Base-by-base conservation (phyloP, 1,140 invertebrate species). In the Sycophila sp. region DNA sequence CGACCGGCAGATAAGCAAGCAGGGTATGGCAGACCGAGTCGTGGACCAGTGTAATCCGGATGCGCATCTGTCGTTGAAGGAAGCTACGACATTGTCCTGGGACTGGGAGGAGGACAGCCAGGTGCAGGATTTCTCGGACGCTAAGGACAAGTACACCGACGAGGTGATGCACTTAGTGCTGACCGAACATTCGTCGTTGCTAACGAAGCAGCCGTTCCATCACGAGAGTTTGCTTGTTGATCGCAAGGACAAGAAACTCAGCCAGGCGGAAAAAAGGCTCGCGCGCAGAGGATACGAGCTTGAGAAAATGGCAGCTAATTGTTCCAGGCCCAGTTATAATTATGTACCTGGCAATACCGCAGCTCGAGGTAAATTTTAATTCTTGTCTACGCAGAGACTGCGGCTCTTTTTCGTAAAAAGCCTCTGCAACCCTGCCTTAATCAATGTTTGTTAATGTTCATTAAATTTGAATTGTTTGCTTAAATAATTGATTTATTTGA, bases 21-120 rank as follows among this genome's bases (percentile, higher is more conserved):
- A 99, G 86, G 94, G 93, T 38, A 98, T 99, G 93, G 93, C 97
- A 0, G 96, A 99, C 86, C 89, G 98, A 24, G 96, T 99, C 3
- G 96, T 99, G 0, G 98, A 99, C 87, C 97, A 99, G 83, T 93
- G 97, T 75, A 98, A 99, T 86, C 96, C 98, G 0, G 96, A 99
- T 79, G 95, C 96, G 13, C 96, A 98, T 82, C 89, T 99, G 4
- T 96, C 94, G 0, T 91, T 94, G 78, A 97, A 96, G 85, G 97
- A 99, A 80, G 94, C 99, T 13, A 97, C 95, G 36, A 96, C 95
- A 73, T 88, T 99, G 2, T 94, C 97, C 72, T 94, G 94, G 84
- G 96, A 97, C 83, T 93, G 96, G 85, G 95, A 96, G 80, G 91
- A 93, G 75, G 93, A 95, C 78, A 89, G 90, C 22, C 90, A 92